phyloP scores from a whole-genome alignment of 2,797 vertebrate genomes.

The Danio choprae region DNA sequence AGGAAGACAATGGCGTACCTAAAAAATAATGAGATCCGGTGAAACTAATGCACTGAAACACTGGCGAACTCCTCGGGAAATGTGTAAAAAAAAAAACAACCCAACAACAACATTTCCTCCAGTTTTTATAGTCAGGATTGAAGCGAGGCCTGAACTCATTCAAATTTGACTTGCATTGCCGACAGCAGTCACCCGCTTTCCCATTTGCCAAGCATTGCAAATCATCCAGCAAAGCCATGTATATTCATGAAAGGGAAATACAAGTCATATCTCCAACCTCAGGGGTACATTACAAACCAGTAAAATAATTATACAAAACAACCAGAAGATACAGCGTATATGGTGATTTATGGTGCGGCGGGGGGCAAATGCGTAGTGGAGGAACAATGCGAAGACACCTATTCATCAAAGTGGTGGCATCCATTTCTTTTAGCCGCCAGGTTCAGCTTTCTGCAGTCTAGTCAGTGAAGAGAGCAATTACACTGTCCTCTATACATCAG shows the following conservation, averaged over 20 bases:
- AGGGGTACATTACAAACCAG: conserved; percentile 54
- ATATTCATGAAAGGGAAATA: conserved; percentile 63
- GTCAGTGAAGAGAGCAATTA: conserved; percentile 70
- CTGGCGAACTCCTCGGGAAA: neutral
- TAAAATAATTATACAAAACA: conserved; percentile 70
- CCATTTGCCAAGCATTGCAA: conserved; percentile 38
- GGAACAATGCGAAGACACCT: conserved; percentile 69
- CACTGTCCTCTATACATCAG: conserved; percentile 59
- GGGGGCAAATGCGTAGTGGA: conserved; percentile 64
- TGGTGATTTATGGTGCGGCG: conserved; percentile 72
- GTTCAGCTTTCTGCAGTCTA: conserved; percentile 59
- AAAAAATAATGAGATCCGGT: conserved; percentile 2
- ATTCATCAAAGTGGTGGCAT: conserved; percentile 74
- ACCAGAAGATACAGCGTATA: conserved; percentile 67
- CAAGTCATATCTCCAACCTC: conserved; percentile 58
- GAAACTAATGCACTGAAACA: conserved; percentile 7
- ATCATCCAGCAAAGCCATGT: conserved; percentile 41
- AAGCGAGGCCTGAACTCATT: conserved; percentile 32
- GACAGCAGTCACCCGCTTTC: conserved; percentile 22
- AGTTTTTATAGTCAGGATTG: conserved; percentile 32
- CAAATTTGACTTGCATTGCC: conserved; percentile 39
- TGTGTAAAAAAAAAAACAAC: conserved; percentile 3
- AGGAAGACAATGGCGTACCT: neutral
- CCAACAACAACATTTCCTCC: conserved; percentile 3
- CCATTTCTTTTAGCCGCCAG: conserved; percentile 64